phyloP scores from a whole-genome alignment of 2,888 invertebrate genomes.

The Epinotia brunnichana region DNA sequence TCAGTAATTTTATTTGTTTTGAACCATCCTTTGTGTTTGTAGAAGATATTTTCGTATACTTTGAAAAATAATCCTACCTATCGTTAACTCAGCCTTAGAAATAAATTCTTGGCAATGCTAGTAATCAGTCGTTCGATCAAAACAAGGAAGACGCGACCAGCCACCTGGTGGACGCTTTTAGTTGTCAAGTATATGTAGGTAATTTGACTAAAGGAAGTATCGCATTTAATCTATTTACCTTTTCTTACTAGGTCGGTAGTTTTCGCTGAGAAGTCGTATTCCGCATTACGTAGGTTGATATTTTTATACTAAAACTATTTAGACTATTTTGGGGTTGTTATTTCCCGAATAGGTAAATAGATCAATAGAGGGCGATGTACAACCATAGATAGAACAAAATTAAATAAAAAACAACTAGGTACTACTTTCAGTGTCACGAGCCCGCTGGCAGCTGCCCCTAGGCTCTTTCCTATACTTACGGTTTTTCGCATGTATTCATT shows the following conservation, averaged over 20 bases:
- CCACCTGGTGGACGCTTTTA: constrained; percentile 7
- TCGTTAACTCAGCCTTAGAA: background rate
- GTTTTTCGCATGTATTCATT: too few relatives aligned
- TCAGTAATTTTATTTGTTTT: background rate
- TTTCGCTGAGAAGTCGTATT: background rate
- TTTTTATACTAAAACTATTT: too few relatives aligned
- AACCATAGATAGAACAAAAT: background rate
- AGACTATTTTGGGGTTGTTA: too few relatives aligned
- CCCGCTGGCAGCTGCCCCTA: too few relatives aligned
- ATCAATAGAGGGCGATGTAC: background rate
- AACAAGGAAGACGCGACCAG: constrained; percentile 17
- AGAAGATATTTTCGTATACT: background rate
- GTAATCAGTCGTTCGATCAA: constrained; percentile 10
- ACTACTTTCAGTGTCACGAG: too few relatives aligned
- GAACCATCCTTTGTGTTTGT: background rate
- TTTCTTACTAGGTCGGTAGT: background rate
- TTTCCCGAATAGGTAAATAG: too few relatives aligned
- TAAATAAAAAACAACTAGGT: too few relatives aligned
- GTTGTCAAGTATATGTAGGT: background rate
- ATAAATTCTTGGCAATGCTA: constrained; percentile 14
- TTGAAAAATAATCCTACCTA: background rate
- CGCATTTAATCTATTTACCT: constrained; percentile 7
- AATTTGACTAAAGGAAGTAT: constrained; percentile 28
- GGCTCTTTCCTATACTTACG: too few relatives aligned
- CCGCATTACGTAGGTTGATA: background rate